Conservation (phyloP, 2,888 invertebrate genomes). For the Bedellia somnulentella region DNA sequence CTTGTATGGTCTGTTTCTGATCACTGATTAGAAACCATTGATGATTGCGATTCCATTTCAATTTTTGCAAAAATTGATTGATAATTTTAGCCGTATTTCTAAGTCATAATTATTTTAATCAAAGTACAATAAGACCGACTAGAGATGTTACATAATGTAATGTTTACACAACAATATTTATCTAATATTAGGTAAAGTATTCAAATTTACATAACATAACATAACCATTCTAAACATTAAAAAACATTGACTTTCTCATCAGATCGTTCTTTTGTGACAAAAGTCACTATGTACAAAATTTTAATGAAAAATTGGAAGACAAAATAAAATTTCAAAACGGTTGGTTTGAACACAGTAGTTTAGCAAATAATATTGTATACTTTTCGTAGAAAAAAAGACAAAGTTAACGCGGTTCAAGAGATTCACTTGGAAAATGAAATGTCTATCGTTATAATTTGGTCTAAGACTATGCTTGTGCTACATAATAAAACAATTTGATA, state of each 20-base stretch:
- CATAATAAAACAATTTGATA: too few species aligned
- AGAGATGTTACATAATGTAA: constrained; percentile 29
- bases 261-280: not conserved
- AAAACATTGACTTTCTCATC: not conserved
- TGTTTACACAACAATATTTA: not conserved
- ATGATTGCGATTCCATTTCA: too few species aligned
- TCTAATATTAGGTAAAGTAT: not conserved
- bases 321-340: not conserved
- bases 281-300: not conserved
- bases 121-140: constrained; percentile 32
- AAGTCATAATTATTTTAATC: not conserved
- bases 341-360: too few species aligned
- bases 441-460: not conserved
- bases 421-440: not conserved
- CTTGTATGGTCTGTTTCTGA: too few species aligned
- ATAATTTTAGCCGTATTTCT: too few species aligned
- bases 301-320: not conserved
- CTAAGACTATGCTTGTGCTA: too few species aligned
- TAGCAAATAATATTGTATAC: not conserved
- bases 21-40: too few species aligned
- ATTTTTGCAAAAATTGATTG: too few species aligned
- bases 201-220: not conserved
- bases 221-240: constrained; percentile 1
- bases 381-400: not conserved
- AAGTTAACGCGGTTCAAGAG: not conserved